phyloP scores from a whole-genome alignment of 2,113 vertebrate species.

The Phrynocephalus versicolor region DNA sequence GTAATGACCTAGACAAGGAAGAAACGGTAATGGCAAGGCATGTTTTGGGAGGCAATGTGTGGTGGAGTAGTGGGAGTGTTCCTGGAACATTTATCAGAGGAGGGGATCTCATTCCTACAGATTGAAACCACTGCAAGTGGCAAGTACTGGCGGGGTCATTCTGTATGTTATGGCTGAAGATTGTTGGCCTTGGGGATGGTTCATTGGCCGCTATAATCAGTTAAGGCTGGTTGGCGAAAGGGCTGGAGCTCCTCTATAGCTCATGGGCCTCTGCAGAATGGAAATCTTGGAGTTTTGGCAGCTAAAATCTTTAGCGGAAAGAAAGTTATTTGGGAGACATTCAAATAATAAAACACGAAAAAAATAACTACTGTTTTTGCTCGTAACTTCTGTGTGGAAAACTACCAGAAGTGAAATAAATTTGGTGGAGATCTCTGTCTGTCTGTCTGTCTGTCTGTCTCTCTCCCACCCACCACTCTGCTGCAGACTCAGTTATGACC shows the following conservation, averaged over 20 bases:
- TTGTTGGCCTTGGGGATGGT: not conserved
- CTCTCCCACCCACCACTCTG: not conserved
- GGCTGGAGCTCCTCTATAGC: not conserved
- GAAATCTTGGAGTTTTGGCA: not conserved
- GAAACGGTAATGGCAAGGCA: not conserved
- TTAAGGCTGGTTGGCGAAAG: not conserved
- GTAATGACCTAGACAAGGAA: not conserved
- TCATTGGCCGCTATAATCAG: not conserved
- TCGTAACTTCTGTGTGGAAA: not conserved
- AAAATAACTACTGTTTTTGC: not conserved
- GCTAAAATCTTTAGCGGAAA: not conserved
- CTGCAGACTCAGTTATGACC: not conserved
- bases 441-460: too few relatives aligned
- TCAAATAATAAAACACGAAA: not conserved
- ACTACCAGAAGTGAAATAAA: not conserved
- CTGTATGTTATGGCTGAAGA: not conserved
- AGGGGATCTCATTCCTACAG: not conserved
- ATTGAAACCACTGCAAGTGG: not conserved
- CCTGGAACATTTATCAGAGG: not conserved
- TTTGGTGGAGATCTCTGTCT: not conserved
- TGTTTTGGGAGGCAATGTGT: not conserved
- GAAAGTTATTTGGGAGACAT: not conserved
- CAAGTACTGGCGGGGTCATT: not conserved
- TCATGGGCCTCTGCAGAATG: not conserved
- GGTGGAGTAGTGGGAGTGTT: not conserved